Base-by-base conservation (phyloP, 2,113 vertebrate species). In the Chauna torquata region DNA sequence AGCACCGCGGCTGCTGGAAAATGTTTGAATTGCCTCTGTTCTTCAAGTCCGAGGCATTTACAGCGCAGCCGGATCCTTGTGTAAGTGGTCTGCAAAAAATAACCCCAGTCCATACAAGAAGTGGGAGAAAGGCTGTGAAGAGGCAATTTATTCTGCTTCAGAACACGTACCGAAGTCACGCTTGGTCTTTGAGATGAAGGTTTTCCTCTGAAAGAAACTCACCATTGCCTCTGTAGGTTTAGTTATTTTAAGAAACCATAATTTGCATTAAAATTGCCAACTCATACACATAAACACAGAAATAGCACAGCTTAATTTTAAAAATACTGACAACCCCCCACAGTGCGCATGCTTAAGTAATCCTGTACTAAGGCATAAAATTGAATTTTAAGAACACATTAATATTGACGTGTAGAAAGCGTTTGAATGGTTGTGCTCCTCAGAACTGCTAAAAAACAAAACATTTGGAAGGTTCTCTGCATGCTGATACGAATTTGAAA, bases 201-300 rank as follows among this genome's bases (percentile, higher is more conserved):
- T 59, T 86, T 68, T 75, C 50, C 65, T 75, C 80, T 18, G 59
- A 81, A 78, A 38, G 77, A 50, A 95, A 62, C 50, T 81, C 86
- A 80, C 65, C 36, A 1, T 42, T 54, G 57, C 91, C 94, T 91
- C 47, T 75, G 61, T 82, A 52, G 49, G 57, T 80, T 82, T 8
- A 44, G 96, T 78, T 96, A 96, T 96, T 96, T 96, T 94, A 89
- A 84, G 94, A 89, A 64, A 59, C 93, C 14, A 1, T 77, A 57
- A 95, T 96, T 95, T 97, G 92, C 92, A 90, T 96, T 76, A 95
- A 93, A 96, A 95, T 90, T 79, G 91, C 86, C 93, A 87, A 16
- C 91, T 92, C 57, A 27, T 47, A 91, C 38, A 84, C 89, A 83
- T 69, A 78, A 92, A 40, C 40, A 50, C 81, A 85, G 81, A 93